Percentiles rank a stretch among this genome's conserved stretches.
Evolutionary conservation across 2,113 vertebrate species (phyloP).

Genomic region (Pithys albifrons): DNA sequence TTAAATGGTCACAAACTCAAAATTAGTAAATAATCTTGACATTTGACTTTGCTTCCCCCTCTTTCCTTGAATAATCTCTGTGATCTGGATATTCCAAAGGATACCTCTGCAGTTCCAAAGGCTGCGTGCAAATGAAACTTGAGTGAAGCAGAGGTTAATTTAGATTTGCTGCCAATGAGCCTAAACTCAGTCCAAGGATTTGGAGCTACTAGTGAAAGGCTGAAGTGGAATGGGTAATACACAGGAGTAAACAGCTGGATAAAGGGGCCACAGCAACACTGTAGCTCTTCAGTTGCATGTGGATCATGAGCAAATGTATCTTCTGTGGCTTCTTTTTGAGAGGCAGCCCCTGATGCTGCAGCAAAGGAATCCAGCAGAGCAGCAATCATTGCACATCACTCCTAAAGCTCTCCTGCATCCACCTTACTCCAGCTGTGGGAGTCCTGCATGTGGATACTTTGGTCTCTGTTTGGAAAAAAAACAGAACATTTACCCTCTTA

Average conservation of each 20-base stretch:
- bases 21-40: neutral
- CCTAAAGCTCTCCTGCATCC: neutral
- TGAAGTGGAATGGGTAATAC: neutral
- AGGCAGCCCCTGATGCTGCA: neutral
- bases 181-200: neutral
- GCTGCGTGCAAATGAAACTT: fast-evolving
- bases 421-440: neutral
- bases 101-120: neutral
- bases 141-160: neutral
- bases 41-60: neutral
- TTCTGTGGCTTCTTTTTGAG: neutral
- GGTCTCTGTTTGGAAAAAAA: neutral
- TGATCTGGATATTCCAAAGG: neutral
- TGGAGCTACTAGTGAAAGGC: neutral
- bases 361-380: neutral
- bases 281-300: neutral
- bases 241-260: neutral
- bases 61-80: neutral
- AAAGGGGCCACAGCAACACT: neutral
- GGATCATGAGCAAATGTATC: neutral
- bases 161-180: neutral
- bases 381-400: neutral
- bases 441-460: neutral
- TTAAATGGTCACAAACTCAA: neutral
- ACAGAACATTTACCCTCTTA: neutral